Conservation (phyloP, 2,888 invertebrate species). For the Tribolium freemani region DNA sequence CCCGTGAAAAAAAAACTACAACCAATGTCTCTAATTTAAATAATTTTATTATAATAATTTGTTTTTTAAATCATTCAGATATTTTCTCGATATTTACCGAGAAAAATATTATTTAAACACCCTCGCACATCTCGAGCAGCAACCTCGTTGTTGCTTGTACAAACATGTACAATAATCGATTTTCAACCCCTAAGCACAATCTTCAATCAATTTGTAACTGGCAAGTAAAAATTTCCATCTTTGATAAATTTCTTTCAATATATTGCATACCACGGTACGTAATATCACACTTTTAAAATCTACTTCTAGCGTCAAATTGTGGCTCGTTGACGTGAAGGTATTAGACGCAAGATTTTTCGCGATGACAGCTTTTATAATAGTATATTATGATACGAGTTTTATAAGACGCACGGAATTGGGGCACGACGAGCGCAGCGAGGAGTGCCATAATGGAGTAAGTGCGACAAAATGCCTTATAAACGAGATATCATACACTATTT, state of each 20-base stretch:
- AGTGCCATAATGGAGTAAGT: too few species aligned
- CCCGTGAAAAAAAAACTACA: neutral
- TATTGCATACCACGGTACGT: neutral
- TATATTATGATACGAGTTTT: too few species aligned
- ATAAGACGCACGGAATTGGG: too few species aligned
- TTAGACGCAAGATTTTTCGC: conserved; percentile 21
- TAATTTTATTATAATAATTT: neutral
- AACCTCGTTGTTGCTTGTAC: neutral
- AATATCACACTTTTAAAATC: conserved; percentile 11
- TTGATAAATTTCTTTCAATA: conserved; percentile 21
- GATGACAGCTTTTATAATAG: conserved; percentile 20
- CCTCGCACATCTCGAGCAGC: neutral
- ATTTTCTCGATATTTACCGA: neutral
- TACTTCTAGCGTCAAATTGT: conserved; percentile 1
- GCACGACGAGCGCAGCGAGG: too few species aligned
- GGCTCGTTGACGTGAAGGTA: conserved; percentile 10
- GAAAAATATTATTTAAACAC: neutral
- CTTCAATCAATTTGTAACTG: neutral
- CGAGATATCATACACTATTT: too few species aligned
- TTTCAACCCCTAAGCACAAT: neutral
- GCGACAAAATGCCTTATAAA: too few species aligned
- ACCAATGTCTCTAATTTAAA: neutral
- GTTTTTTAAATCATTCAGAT: neutral
- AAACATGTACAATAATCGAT: conserved; percentile 6
- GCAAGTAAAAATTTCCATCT: conserved; percentile 16